phyloP scores from a whole-genome alignment of 2,113 vertebrate genomes.

The Hemibagrus wyckioides region DNA sequence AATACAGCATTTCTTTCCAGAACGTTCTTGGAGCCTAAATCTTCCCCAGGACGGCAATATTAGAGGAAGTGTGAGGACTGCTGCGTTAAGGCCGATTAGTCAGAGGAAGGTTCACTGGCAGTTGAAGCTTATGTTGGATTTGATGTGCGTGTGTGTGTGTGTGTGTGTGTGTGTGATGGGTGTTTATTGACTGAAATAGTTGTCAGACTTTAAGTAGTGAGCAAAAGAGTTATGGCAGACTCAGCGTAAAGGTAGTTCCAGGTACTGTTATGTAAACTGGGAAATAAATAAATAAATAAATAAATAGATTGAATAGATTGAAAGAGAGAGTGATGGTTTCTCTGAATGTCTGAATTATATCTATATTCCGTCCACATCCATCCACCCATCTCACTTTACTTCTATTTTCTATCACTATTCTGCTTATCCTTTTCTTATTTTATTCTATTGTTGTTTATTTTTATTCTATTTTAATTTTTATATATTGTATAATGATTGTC shows the following conservation, averaged over 20 bases:
- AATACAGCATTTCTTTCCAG: constrained; percentile 50
- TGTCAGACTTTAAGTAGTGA: constrained; percentile 18
- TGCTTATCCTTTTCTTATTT: too few relatives aligned
- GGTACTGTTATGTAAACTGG: background rate
- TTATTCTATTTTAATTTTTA: too few relatives aligned
- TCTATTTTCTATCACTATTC: too few relatives aligned
- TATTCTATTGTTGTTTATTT: too few relatives aligned
- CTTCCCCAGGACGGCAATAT: constrained; percentile 43
- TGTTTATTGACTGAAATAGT: constrained; percentile 38
- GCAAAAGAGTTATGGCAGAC: background rate
- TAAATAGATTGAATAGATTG: background rate
- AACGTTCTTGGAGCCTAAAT: constrained; percentile 47
- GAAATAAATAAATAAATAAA: background rate
- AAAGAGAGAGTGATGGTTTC: background rate
- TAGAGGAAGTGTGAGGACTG: constrained; percentile 42
- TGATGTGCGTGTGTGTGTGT: constrained; percentile 20
- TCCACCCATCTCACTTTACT: too few relatives aligned
- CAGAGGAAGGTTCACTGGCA: constrained; percentile 42
- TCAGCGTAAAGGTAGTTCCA: background rate
- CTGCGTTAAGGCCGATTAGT: constrained; percentile 41
- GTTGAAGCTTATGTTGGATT: constrained; percentile 46
- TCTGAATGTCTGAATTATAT: too few relatives aligned
- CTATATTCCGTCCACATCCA: too few relatives aligned
- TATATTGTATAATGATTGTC: too few relatives aligned
- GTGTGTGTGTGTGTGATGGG: constrained; percentile 33